phyloP scores from a whole-genome alignment of 2,888 invertebrate species.

The Mellilla xanthometata region DNA sequence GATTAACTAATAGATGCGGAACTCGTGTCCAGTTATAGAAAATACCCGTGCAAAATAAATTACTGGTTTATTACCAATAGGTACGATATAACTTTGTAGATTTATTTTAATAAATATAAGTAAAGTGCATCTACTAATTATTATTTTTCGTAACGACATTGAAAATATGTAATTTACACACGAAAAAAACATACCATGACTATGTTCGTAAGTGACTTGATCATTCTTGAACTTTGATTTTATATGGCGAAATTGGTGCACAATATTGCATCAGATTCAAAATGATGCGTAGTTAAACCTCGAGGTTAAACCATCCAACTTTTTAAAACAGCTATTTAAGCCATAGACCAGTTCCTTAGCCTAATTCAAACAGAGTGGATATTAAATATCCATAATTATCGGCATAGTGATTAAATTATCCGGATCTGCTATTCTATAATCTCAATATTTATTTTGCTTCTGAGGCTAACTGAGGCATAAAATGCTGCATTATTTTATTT shows the following conservation, averaged over 20 bases:
- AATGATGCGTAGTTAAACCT: constrained; percentile 3
- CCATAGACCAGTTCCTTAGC: constrained; percentile 6
- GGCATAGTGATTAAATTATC: constrained; percentile 2
- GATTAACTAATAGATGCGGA: neutral
- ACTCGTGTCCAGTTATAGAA: constrained; percentile 4
- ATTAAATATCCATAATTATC: neutral
- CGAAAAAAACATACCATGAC: too few species aligned
- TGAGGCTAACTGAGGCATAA: too few species aligned
- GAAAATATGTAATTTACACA: too few species aligned
- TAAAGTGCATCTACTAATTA: too few species aligned
- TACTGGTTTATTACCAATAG: too few species aligned
- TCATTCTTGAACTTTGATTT: constrained; percentile 10
- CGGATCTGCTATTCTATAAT: constrained; percentile 1
- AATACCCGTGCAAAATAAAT: too few species aligned
- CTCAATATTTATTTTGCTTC: neutral
- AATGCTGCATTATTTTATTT: too few species aligned
- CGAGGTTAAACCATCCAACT: neutral
- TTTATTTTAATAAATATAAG: too few species aligned
- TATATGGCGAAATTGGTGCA: constrained; percentile 10
- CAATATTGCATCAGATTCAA: constrained; percentile 19
- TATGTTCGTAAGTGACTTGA: too few species aligned
- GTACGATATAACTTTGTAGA: too few species aligned
- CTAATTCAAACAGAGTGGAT: neutral
- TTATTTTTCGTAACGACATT: too few species aligned
- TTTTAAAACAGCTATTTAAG: constrained; percentile 2